A percentile compares a stretch with the other conserved stretches of the same genome.
Evolutionary conservation across 2,797 vertebrate species (phyloP).

Genomic region (Hirundo rustica): DNA sequence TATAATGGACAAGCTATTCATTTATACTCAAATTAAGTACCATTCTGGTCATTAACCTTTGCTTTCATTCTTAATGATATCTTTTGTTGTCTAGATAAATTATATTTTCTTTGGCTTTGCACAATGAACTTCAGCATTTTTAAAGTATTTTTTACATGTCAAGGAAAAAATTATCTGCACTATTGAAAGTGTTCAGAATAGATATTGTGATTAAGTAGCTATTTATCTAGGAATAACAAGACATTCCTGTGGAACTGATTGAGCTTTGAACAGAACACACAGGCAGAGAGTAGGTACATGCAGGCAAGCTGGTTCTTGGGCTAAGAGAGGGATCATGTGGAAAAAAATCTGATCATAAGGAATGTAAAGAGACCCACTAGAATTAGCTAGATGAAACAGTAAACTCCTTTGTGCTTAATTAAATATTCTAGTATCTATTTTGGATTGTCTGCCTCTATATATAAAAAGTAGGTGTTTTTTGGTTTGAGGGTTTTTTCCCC

Average conservation of each 20-base stretch:
- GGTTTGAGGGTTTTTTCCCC: fast-evolving
- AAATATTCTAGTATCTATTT: not conserved
- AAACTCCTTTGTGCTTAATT: not conserved
- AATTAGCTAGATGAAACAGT: not conserved
- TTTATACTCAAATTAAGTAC: conserved; percentile 32
- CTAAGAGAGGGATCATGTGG: not conserved
- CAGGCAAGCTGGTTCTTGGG: not conserved
- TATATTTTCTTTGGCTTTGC: not conserved
- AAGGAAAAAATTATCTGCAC: not conserved
- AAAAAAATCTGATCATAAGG: not conserved
- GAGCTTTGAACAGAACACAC: not conserved
- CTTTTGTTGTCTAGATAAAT: conserved; percentile 5
- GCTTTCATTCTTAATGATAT: not conserved
- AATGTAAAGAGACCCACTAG: not conserved
- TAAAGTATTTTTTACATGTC: not conserved
- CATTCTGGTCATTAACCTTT: conserved; percentile 13
- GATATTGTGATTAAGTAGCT: not conserved
- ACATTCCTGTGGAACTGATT: not conserved
- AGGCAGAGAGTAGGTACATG: not conserved
- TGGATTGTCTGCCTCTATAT: not conserved
- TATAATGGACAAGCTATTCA: conserved; percentile 22
- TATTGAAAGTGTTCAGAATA: not conserved
- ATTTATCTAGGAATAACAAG: not conserved
- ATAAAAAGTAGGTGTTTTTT: not conserved
- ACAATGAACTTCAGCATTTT: not conserved